phyloP scores from a whole-genome alignment of 2,113 vertebrate species.

The Serilophus lunatus region DNA sequence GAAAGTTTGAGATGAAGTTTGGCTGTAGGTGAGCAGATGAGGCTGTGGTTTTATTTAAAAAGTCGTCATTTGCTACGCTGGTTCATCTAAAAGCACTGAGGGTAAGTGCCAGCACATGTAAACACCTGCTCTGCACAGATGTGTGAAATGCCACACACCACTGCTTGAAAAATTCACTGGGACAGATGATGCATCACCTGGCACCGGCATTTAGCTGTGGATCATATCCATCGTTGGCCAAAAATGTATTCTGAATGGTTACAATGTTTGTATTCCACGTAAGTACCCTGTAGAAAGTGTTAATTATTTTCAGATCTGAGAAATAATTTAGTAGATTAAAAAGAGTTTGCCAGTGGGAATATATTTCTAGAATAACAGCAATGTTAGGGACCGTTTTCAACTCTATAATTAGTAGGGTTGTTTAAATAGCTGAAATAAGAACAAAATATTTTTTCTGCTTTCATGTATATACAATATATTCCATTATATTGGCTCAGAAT shows the following conservation, averaged over 20 bases:
- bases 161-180: not conserved
- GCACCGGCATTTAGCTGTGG: accelerated
- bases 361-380: not conserved
- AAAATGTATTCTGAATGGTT: not conserved
- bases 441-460: not conserved
- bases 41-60: not conserved
- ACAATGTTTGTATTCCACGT: not conserved
- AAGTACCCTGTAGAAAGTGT: not conserved
- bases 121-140: not conserved
- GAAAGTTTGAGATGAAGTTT: not conserved
- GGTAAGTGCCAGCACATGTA: not conserved
- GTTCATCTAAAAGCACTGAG: not conserved
- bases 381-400: not conserved
- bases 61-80: not conserved
- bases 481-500: not conserved
- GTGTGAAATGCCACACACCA: not conserved
- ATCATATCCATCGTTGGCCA: not conserved
- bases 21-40: not conserved
- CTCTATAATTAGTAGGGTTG: not conserved
- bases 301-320: not conserved
- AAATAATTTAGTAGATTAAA: not conserved
- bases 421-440: not conserved
- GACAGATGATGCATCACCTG: accelerated
- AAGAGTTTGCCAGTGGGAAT: not conserved
- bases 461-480: not conserved